phyloP scores from a whole-genome alignment of 2,797 vertebrate genomes.

The Mycteria americana region DNA sequence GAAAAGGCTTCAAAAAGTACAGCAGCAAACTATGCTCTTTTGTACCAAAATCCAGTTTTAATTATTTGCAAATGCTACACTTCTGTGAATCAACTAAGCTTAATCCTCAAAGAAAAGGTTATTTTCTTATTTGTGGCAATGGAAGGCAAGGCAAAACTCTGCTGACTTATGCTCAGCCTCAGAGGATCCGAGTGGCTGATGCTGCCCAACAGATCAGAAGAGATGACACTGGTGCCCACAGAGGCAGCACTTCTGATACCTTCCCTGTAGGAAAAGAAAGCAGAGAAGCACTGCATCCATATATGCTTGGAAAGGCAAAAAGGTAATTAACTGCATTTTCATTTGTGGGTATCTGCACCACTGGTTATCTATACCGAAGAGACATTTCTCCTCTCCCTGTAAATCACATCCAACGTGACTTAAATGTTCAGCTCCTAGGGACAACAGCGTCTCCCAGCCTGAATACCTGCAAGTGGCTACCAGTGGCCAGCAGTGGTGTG shows the following conservation, averaged over 20 bases:
- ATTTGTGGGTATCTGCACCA: neutral
- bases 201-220: neutral
- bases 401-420: neutral
- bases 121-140: neutral
- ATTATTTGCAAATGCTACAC: constrained; percentile 27
- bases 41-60: constrained; percentile 2
- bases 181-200: neutral
- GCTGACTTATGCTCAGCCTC: neutral
- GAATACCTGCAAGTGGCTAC: neutral
- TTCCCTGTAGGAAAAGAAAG: neutral
- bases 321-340: neutral
- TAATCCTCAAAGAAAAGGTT: constrained; percentile 8
- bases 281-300: neutral
- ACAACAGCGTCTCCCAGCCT: neutral
- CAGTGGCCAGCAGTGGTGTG: neutral
- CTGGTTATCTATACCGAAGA: neutral
- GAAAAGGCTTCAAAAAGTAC: neutral
- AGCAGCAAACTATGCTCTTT: neutral
- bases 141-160: neutral
- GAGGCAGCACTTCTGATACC: neutral
- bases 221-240: neutral
- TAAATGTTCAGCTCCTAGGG: neutral
- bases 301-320: neutral
- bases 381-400: neutral
- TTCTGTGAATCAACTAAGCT: neutral